Conservation (phyloP, 2,797 vertebrate genomes). For the Acrossocheilus wenchowensis region DNA sequence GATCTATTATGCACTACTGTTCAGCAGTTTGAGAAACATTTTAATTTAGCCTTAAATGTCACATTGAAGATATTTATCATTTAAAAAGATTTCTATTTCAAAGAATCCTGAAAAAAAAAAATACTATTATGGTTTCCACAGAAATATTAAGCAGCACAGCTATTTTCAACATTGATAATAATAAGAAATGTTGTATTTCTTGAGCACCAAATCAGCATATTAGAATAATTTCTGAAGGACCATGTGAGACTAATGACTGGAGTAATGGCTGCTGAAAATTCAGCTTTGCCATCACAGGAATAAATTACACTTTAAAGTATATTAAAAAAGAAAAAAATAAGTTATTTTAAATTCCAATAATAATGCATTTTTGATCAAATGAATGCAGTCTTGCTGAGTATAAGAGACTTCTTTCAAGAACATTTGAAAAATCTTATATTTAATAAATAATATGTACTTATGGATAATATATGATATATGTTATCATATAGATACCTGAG, state of each 20-base stretch:
- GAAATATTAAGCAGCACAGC: not conserved
- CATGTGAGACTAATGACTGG: not conserved
- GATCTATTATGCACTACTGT: not conserved
- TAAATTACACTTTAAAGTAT: not conserved
- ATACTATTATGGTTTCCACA: not conserved
- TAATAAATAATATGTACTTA: too few relatives aligned
- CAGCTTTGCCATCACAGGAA: not conserved
- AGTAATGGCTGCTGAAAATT: not conserved
- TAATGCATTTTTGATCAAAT: not conserved
- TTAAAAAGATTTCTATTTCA: not conserved
- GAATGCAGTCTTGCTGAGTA: not conserved
- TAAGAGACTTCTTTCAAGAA: not conserved
- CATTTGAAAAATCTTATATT: not conserved
- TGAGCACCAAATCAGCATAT: slow-evolving; percentile 1
- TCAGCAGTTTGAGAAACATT: not conserved
- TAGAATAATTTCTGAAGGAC: not conserved
- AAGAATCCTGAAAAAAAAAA: too few relatives aligned
- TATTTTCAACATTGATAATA: not conserved
- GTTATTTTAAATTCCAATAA: not conserved
- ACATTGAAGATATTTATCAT: not conserved
- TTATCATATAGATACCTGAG: slow-evolving; percentile 77
- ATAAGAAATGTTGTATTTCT: not conserved
- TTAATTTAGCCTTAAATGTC: not conserved
- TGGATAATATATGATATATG: too few relatives aligned
- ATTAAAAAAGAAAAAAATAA: not conserved